Conservation (phyloP, 2,797 vertebrate genomes). For the Megaceryle alcyon region DNA sequence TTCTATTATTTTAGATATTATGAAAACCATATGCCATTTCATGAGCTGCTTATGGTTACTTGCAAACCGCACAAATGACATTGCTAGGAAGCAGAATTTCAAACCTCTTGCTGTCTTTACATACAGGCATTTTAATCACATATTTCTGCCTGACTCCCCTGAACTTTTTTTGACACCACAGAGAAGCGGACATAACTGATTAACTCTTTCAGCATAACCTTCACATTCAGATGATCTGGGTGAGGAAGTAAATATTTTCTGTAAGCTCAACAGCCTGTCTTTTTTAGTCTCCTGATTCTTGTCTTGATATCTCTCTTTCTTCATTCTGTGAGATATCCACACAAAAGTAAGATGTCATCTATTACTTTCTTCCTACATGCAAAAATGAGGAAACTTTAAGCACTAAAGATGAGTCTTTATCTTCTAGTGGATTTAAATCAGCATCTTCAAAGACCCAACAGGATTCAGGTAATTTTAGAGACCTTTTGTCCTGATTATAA, state of each 20-base stretch:
- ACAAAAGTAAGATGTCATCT: not conserved
- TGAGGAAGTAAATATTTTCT: not conserved
- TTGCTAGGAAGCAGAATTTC: not conserved
- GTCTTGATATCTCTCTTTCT: not conserved
- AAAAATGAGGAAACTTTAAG: not conserved
- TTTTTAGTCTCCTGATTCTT: not conserved
- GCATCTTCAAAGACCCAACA: not conserved
- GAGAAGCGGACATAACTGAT: not conserved
- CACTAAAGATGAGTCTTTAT: not conserved
- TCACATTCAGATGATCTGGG: not conserved
- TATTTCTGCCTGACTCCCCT: not conserved
- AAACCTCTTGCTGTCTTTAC: not conserved
- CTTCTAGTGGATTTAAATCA: not conserved
- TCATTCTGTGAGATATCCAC: not conserved
- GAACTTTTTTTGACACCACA: not conserved
- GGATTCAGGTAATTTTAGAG: not conserved
- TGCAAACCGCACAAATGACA: not conserved
- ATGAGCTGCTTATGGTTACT: not conserved
- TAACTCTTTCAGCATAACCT: not conserved
- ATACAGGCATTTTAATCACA: not conserved
- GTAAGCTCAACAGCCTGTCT: not conserved
- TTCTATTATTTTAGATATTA: not conserved
- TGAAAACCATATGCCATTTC: not conserved
- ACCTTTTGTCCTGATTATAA: not conserved
- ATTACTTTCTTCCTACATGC: accelerated